Percentiles rank a stretch among this genome's conserved stretches.
Evolutionary conservation across 1,140 invertebrate species (phyloP).

Genomic region (Episyrphus balteatus): DNA sequence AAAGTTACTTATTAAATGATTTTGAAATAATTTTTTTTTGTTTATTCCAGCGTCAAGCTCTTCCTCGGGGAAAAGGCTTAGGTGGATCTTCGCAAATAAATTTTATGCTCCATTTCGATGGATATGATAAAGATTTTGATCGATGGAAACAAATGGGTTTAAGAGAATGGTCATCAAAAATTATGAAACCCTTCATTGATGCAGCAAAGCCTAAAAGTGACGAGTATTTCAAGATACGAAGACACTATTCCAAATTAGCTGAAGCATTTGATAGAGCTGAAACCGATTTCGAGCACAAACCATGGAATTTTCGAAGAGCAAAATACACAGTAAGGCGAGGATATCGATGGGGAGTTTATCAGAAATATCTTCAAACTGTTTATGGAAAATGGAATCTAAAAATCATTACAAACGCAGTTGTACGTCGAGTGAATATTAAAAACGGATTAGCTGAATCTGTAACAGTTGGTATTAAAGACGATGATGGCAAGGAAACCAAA

Average conservation of each 20-base stretch:
- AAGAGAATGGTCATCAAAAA: conserved; percentile 40
- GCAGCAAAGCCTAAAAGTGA: conserved; percentile 12
- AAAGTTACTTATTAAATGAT: neutral
- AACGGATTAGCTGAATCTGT: conserved; percentile 15
- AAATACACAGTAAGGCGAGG: conserved; percentile 52
- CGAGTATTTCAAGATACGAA: conserved; percentile 17
- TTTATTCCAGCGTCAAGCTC: conserved; percentile 42
- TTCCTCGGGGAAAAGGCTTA: conserved; percentile 55
- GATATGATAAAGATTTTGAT: conserved; percentile 47
- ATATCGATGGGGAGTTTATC: conserved; percentile 50
- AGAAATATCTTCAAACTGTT: conserved; percentile 56
- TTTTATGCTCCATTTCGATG: conserved; percentile 54
- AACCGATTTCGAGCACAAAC: conserved; percentile 34
- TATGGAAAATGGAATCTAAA: conserved; percentile 56
- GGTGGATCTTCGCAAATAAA: conserved; percentile 61
- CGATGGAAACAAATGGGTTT: conserved; percentile 41
- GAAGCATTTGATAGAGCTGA: conserved; percentile 38
- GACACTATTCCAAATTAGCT: conserved; percentile 36
- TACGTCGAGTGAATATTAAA: conserved; percentile 37
- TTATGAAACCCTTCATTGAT: conserved; percentile 17
- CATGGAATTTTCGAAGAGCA: conserved; percentile 38
- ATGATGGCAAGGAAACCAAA: conserved; percentile 23
- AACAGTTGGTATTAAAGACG: conserved; percentile 21
- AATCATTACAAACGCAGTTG: conserved; percentile 54
- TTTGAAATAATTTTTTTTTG: neutral